phyloP scores from a whole-genome alignment of 2,797 vertebrate genomes.

The Squalus acanthias region DNA sequence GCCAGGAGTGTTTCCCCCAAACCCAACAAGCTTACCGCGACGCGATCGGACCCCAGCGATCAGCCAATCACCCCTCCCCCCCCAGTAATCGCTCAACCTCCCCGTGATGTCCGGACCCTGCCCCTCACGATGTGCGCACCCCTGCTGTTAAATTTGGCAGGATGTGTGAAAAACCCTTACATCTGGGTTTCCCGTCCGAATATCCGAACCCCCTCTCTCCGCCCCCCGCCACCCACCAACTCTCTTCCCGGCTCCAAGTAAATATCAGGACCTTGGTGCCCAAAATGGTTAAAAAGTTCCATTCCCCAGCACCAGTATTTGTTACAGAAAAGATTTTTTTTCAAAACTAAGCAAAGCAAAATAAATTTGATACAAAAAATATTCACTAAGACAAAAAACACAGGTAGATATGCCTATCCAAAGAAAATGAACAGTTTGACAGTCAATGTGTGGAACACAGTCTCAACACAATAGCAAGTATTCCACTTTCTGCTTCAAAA shows the following conservation, averaged over 20 bases:
- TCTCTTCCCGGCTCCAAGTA: not conserved
- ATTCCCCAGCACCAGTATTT: not conserved
- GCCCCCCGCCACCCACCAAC: too few species aligned
- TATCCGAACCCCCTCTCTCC: not conserved
- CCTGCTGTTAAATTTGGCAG: not conserved
- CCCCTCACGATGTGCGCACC: too few species aligned
- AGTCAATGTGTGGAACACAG: not conserved
- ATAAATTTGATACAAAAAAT: not conserved
- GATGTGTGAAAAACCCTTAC: not conserved
- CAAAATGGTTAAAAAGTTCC: not conserved
- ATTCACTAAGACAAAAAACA: not conserved
- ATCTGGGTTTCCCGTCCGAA: not conserved
- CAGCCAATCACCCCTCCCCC: too few species aligned
- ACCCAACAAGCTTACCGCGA: too few species aligned
- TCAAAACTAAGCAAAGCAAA: not conserved
- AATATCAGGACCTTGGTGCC: not conserved
- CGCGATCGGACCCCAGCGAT: too few species aligned
- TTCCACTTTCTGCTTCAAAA: constrained; percentile 1
- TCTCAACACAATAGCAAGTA: not conserved
- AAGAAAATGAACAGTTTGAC: not conserved
- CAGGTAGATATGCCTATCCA: not conserved
- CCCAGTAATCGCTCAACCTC: too few species aligned
- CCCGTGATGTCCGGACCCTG: too few species aligned
- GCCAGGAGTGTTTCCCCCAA: too few species aligned
- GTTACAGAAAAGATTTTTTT: not conserved